phyloP scores from a whole-genome alignment of 2,888 invertebrate genomes.

The Noctuana brunneofusca region DNA sequence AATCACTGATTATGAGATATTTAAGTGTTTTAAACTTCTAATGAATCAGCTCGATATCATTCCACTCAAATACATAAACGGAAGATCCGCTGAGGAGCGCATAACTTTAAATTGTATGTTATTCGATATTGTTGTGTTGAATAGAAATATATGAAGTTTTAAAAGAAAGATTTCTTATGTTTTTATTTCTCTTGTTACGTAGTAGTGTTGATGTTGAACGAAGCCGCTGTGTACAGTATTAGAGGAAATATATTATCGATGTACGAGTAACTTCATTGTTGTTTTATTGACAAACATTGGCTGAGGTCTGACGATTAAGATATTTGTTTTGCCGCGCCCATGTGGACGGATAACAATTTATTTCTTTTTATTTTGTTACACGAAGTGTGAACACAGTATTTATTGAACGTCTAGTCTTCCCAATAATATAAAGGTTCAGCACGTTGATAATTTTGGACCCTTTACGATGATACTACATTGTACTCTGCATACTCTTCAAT shows the following conservation, averaged over 20 bases:
- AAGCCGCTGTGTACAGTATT: conserved; percentile 71
- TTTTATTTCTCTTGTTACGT: conserved; percentile 58
- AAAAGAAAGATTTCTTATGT: conserved; percentile 58
- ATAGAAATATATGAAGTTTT: conserved; percentile 75
- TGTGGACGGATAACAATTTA: not conserved
- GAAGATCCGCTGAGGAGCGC: conserved; percentile 66
- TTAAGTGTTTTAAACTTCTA: conserved; percentile 13
- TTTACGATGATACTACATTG: not conserved
- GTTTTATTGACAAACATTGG: conserved; percentile 51
- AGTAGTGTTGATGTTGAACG: conserved; percentile 54
- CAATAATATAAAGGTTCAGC: too few relatives aligned
- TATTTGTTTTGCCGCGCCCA: not conserved
- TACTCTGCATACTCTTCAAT: too few relatives aligned
- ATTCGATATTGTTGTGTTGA: conserved; percentile 75
- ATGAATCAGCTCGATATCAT: conserved; percentile 77
- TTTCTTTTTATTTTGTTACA: too few relatives aligned
- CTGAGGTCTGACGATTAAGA: conserved; percentile 37
- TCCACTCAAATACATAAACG: conserved; percentile 58
- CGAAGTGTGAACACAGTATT: too few relatives aligned
- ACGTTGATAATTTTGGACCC: not conserved
- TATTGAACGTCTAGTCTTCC: too few relatives aligned
- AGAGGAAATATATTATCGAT: conserved; percentile 74
- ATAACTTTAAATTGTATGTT: conserved; percentile 65
- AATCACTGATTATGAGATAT: conserved; percentile 38
- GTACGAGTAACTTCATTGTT: conserved; percentile 47